Evolutionary conservation across 35 echinoderm and acorn worm genomes (phyloP).

Genomic region (Apostichopus californicus): DNA sequence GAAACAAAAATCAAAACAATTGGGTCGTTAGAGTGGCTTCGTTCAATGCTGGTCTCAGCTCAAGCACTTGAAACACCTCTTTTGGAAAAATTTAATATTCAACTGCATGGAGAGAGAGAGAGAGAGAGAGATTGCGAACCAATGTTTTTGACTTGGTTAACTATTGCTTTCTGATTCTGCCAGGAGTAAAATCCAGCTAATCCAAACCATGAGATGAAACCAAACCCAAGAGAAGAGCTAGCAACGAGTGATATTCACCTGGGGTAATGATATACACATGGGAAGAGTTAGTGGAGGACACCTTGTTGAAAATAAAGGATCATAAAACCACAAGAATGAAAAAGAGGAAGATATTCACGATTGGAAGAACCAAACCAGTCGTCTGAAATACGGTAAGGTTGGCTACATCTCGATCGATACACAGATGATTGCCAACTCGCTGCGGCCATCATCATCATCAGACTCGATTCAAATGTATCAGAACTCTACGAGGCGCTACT

Average conservation of each 20-base stretch:
- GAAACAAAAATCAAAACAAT: neutral
- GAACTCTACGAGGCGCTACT: neutral
- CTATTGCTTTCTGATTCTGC: neutral
- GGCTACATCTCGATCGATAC: constrained; percentile 12
- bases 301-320: neutral
- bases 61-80: neutral
- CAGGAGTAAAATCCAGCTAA: neutral
- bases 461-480: neutral
- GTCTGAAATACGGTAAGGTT: neutral
- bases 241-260: constrained; percentile 26
- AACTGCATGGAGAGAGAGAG: neutral
- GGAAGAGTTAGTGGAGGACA: constrained; percentile 30
- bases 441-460: neutral
- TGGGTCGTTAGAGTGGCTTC: neutral
- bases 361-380: neutral
- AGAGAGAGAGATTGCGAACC: neutral
- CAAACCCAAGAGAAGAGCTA: neutral
- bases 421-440: neutral
- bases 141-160: neutral
- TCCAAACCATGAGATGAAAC: neutral
- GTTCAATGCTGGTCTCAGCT: neutral
- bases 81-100: constrained; percentile 2
- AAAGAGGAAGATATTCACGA: constrained; percentile 36
- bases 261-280: constrained; percentile 22
- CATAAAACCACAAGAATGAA: constrained; percentile 2